Base-by-base conservation (phyloP, 2,797 vertebrate species). In the Dipus sagitta region DNA sequence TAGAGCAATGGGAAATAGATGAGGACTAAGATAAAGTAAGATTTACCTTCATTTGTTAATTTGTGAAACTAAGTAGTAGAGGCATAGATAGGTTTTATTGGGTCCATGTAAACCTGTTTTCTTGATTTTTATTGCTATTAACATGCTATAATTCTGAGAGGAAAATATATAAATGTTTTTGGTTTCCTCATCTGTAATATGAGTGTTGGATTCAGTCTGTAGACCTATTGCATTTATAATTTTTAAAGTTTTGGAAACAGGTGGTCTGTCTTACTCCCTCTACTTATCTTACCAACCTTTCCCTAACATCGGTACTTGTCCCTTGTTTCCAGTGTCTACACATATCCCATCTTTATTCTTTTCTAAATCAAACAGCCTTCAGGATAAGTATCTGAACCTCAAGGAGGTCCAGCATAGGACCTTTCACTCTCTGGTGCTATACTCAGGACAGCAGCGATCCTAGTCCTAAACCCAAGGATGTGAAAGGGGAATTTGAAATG, bases 191-290 rank as follows among this genome's bases (percentile, higher is more conserved):
- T 93, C 74, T 54, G 4, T 88, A 79, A 80, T 60, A 77, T 91
- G 21, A 42, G 47, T 68, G 5, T 80, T 71, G 4, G 42, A 65
- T 93, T 92, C n/a, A 89, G 30, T 75, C 26, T 76, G 30, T 80
- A 78, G 24, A 88, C 93, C 65, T 10, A n/a, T 34, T 78, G 84
- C 72, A n/a, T 75, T 80, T 92, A 71, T 42, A 88, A 80, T 89
- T 64, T 20, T 91, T 87, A 21, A 77, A 80, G 32, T 64, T 60
- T 76, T 81, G 26, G 30, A 38, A 83, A 87, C 34, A 87, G 21
- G 42, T 58, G 13, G 17, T 58, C 30, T 17, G 8, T 88, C 64
- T 64, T 54, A 38, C n/a, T 34, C 23, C 11, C 15, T 23, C 30
- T n/a, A 4, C 14, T 71, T 52, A 87, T 30, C 75, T 88, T 85